Conservation (phyloP, 2,888 invertebrate species). For the Arge pagana region DNA sequence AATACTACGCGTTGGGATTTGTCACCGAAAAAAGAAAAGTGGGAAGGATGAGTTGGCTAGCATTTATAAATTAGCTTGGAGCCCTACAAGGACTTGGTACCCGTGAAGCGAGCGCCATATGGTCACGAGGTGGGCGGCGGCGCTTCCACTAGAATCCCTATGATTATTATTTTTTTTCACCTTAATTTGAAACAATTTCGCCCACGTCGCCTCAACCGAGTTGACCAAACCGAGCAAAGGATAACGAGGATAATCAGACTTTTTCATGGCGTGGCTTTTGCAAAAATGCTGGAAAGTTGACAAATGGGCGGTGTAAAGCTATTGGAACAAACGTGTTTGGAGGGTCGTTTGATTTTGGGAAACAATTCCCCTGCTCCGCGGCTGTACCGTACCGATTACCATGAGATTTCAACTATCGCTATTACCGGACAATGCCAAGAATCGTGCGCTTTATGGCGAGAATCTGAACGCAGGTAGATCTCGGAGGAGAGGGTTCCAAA, state of each 20-base stretch:
- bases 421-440: slow-evolving; percentile 25
- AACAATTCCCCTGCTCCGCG: not conserved
- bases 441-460: slow-evolving; percentile 18
- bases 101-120: not conserved
- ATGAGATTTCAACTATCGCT: slow-evolving; percentile 32
- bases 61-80: slow-evolving; percentile 3
- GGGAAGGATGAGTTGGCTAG: not conserved
- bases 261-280: too few relatives aligned
- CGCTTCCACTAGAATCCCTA: not conserved
- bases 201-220: slow-evolving; percentile 8
- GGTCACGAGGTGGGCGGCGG: slow-evolving; percentile 8
- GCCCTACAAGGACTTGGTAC: slow-evolving; percentile 9
- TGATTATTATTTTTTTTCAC: slow-evolving; percentile 5
- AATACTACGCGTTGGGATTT: too few relatives aligned
- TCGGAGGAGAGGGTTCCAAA: slow-evolving; percentile 11
- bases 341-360: slow-evolving; percentile 10
- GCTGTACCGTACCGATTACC: too few relatives aligned
- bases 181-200: slow-evolving; percentile 9
- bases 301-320: too few relatives aligned
- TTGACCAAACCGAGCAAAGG: too few relatives aligned
- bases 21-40: not conserved
- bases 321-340: too few relatives aligned
- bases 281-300: too few relatives aligned
- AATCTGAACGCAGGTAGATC: slow-evolving; percentile 22
- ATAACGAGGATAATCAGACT: too few relatives aligned